Evolutionary conservation across 2,113 vertebrate genomes (phyloP).

Genomic region (Crotalus horridus): DNA sequence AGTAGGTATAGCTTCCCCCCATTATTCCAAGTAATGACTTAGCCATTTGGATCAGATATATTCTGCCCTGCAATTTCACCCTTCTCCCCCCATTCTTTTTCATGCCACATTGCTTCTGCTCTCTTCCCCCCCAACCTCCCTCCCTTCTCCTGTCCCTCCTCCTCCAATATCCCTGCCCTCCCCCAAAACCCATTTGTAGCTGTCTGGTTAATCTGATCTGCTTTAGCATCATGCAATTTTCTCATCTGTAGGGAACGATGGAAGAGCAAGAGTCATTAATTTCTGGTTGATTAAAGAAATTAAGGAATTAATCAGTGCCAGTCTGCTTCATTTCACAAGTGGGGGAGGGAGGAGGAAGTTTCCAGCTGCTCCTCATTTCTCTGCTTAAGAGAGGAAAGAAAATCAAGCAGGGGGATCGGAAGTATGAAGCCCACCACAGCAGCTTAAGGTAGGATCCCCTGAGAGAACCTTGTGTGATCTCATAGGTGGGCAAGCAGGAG

Average conservation of each 20-base stretch:
- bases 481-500: neutral
- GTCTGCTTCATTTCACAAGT: slow-evolving; percentile 8
- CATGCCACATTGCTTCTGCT: neutral
- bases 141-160: neutral
- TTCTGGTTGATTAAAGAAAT: slow-evolving; percentile 18
- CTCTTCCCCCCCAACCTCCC: neutral
- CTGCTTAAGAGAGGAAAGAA: neutral
- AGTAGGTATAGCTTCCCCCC: neutral
- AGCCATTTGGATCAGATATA: neutral
- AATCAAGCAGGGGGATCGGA: neutral
- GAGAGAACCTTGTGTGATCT: neutral
- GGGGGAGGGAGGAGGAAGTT: neutral
- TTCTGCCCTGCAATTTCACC: neutral
- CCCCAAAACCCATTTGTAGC: neutral
- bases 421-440: neutral
- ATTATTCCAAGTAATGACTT: neutral
- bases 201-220: slow-evolving; percentile 11
- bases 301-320: slow-evolving; percentile 28
- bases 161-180: no score
- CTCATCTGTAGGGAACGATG: slow-evolving; percentile 8
- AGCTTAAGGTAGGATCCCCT: neutral
- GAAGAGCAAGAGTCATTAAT: slow-evolving; percentile 18
- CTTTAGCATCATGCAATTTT: slow-evolving; percentile 6
- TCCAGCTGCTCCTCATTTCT: neutral
- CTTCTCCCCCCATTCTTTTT: neutral